Conservation (phyloP, 2,113 vertebrate species). For the Paradoxurus hermaphroditus region DNA sequence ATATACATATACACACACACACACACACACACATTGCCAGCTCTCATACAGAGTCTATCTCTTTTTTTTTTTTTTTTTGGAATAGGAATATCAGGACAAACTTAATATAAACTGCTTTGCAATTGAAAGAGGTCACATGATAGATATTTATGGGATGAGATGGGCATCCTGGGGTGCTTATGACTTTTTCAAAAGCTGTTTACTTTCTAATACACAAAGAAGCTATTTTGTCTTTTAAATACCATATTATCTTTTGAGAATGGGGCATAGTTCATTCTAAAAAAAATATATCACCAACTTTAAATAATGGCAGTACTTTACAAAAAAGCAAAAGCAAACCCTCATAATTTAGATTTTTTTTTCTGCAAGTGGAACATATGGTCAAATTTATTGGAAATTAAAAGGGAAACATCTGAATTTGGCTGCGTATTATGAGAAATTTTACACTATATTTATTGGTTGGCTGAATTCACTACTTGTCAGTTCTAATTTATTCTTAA, state of each 20-base stretch:
- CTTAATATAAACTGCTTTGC: background rate
- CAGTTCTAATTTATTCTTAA: constrained; percentile 63
- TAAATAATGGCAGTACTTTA: constrained; percentile 52
- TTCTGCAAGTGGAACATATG: constrained; percentile 62
- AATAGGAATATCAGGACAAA: background rate
- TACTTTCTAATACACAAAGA: constrained; percentile 42
- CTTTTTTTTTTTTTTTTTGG: background rate
- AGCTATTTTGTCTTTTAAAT: constrained; percentile 59
- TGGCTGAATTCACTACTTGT: constrained; percentile 62
- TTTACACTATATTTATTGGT: constrained; percentile 45
- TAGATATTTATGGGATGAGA: constrained; percentile 19
- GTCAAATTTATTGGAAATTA: constrained; percentile 72
- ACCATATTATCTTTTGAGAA: constrained; percentile 45
- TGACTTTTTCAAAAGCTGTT: constrained; percentile 53
- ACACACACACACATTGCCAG: too few relatives aligned
- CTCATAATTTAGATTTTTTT: constrained; percentile 40
- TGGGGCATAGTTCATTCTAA: constrained; percentile 32
- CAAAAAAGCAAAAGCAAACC: background rate
- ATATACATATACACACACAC: too few relatives aligned
- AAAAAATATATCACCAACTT: constrained; percentile 47
- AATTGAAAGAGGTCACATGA: constrained; percentile 31
- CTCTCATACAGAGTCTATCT: background rate
- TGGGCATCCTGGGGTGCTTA: background rate
- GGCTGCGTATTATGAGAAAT: constrained; percentile 39
- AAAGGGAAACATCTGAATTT: constrained; percentile 68